Conservation (phyloP, 2,797 vertebrate genomes). For the Lerista edwardsae region DNA sequence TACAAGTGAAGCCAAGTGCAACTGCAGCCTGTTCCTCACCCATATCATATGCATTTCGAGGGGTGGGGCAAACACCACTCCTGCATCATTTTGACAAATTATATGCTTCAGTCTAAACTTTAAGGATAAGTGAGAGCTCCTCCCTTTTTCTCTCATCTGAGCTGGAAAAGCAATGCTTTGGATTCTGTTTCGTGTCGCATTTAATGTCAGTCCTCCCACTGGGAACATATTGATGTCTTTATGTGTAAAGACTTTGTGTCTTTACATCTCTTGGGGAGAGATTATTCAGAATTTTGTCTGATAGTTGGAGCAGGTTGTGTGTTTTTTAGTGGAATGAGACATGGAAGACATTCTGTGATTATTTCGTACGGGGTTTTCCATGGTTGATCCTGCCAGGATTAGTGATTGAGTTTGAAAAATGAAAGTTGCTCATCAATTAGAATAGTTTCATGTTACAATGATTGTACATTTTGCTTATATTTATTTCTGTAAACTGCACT, state of each 20-base stretch:
- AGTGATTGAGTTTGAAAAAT: background rate
- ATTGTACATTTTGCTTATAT: too few relatives aligned
- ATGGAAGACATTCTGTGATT: background rate
- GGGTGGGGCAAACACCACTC: background rate
- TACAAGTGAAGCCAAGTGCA: too few relatives aligned
- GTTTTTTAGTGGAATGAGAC: background rate
- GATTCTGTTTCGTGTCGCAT: conserved; percentile 43
- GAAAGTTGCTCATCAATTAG: background rate
- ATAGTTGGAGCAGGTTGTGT: background rate
- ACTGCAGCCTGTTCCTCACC: background rate
- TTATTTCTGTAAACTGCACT: too few relatives aligned
- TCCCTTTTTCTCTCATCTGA: conserved; percentile 5
- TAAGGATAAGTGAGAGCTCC: conserved; percentile 20
- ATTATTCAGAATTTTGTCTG: conserved; percentile 12
- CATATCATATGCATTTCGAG: conserved; percentile 4
- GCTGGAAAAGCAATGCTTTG: conserved; percentile 3
- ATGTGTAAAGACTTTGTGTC: too few relatives aligned
- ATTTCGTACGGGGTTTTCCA: background rate
- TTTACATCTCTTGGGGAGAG: conserved; percentile 8
- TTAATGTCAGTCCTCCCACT: background rate
- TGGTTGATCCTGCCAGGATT: background rate
- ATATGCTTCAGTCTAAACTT: conserved; percentile 38
- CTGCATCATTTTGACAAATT: conserved; percentile 48
- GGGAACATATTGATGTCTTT: conserved; percentile 16
- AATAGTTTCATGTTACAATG: background rate